These are phyloP conservation scores for Drosophila anceps DNA, from an alignment of 2,888 invertebrate species.

Conservation along the genomic window DNA sequence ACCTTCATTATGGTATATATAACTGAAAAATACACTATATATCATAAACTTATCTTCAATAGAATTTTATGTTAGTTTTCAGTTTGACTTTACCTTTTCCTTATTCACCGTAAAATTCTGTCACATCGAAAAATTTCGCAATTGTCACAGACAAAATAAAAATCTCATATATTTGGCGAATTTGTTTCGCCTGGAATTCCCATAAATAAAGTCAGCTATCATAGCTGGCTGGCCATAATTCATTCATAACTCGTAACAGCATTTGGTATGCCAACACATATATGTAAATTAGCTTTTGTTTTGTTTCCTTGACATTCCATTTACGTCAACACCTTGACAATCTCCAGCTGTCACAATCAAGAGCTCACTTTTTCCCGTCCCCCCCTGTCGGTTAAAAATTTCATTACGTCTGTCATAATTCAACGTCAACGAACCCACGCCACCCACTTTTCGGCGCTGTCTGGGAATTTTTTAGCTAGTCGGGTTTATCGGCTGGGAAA, in stretches of 20 bases:
- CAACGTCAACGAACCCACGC: conserved; percentile 54
- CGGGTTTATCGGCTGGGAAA: conserved; percentile 53
- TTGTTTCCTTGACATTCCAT: conserved; percentile 18
- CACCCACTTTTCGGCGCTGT: conserved; percentile 8
- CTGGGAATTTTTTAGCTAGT: conserved; percentile 32
- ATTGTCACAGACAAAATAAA: background rate
- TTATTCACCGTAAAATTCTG: background rate
- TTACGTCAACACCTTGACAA: conserved; percentile 41
- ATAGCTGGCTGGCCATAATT: conserved; percentile 4
- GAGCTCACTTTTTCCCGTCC: conserved; percentile 20
- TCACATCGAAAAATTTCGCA: background rate
- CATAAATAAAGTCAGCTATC: conserved; percentile 11
- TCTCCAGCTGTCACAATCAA: conserved; percentile 49
- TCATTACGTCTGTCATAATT: conserved; percentile 75
- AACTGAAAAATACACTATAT: too few species aligned
- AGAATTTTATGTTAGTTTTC: background rate
- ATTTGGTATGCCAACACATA: conserved; percentile 5
- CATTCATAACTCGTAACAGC: conserved; percentile 12
- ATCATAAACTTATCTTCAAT: background rate
- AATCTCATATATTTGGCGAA: conserved; percentile 5
- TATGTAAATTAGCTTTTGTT: conserved; percentile 31
- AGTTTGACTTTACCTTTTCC: background rate
- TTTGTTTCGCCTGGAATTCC: background rate
- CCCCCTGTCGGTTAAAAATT: conserved; percentile 48
- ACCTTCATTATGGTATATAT: too few species aligned